Evolutionary conservation across 1,140 invertebrate species (phyloP).

Genomic region (Battus philenor): DNA sequence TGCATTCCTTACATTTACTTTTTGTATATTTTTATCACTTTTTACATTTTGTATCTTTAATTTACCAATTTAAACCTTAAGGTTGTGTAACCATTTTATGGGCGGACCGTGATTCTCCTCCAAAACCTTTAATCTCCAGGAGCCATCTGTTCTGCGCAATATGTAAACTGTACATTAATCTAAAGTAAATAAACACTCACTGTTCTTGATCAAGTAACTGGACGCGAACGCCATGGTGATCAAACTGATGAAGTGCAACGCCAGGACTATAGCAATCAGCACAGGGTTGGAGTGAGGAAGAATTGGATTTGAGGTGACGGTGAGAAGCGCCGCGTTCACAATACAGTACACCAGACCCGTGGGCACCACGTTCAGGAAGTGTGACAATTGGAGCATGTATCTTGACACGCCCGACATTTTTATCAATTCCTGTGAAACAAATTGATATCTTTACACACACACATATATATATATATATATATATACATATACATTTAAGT

Average conservation of each 20-base stretch:
- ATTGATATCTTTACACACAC: no score
- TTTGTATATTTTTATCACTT: no score
- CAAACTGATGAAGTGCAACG: conserved; percentile 40
- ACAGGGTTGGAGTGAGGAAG: conserved; percentile 25
- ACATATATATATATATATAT: no score
- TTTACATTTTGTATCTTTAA: no score
- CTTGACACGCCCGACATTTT: conserved; percentile 53
- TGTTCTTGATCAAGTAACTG: conserved; percentile 38
- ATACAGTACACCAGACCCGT: conserved; percentile 34
- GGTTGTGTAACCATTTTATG: no score
- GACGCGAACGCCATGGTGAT: conserved; percentile 32
- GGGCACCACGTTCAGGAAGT: conserved; percentile 44
- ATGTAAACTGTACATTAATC: no score
- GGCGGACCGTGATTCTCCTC: no score
- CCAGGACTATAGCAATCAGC: conserved; percentile 32
- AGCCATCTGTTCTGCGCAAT: no score
- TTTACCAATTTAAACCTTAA: no score
- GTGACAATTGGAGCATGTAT: conserved; percentile 27
- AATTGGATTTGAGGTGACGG: conserved; percentile 20
- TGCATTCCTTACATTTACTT: no score
- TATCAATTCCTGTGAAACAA: conserved; percentile 42
- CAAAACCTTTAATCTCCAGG: no score
- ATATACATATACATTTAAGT: no score
- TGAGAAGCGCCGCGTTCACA: conserved; percentile 26
- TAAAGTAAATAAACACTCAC: conserved; percentile 29